These are phyloP conservation scores for Mixornis gularis DNA, from an alignment of 2,113 vertebrate species.

Conservation along the genomic window DNA sequence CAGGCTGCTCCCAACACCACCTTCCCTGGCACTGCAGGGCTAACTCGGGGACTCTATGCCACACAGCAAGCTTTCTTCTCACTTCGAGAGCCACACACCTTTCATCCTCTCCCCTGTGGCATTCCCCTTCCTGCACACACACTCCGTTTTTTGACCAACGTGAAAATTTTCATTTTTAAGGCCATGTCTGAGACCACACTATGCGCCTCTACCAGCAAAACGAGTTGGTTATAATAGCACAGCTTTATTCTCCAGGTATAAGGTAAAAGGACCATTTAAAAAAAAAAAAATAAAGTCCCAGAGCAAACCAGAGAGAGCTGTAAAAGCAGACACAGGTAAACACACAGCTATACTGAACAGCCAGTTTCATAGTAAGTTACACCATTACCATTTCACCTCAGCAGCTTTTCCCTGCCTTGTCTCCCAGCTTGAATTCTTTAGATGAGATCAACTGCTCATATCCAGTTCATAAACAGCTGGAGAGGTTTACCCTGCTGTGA, in stretches of 20 bases:
- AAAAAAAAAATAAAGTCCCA: not conserved
- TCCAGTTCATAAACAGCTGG: constrained; percentile 14
- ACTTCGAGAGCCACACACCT: not conserved
- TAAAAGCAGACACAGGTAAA: not conserved
- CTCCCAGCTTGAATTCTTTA: constrained; percentile 9
- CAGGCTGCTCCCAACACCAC: too few relatives aligned
- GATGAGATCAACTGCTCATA: constrained; percentile 13
- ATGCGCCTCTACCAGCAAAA: not conserved
- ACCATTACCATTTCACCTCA: not conserved
- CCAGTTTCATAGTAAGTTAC: not conserved
- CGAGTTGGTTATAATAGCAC: not conserved
- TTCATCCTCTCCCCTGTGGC: not conserved
- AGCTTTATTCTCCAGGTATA: not conserved
- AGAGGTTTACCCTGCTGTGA: constrained; percentile 29
- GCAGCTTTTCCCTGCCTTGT: not conserved
- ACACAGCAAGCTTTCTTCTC: not conserved
- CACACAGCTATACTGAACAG: not conserved
- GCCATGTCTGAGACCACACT: rapidly evolving
- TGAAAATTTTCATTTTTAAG: not conserved
- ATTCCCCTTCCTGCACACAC: not conserved
- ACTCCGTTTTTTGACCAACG: not conserved
- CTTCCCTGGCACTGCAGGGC: too few relatives aligned
- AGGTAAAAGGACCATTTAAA: not conserved
- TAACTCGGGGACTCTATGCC: too few relatives aligned
- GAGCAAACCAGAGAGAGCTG: not conserved